Conservation (phyloP, 2,113 vertebrate genomes). For the Dicentrarchus labrax region DNA sequence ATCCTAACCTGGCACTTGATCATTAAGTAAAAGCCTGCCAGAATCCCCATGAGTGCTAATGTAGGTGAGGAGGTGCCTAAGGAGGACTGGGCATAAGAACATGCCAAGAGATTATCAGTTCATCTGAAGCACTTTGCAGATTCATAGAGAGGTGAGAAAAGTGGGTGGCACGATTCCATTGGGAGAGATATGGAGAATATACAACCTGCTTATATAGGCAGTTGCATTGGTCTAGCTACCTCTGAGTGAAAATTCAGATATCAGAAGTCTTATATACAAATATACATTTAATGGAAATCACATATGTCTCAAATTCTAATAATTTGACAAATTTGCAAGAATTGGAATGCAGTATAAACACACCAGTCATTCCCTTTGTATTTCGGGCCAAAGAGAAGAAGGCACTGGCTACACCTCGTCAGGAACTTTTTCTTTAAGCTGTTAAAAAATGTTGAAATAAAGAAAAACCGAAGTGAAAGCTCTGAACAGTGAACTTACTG, state of each 20-base stretch:
- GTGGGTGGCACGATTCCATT: slow-evolving; percentile 59
- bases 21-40: slow-evolving; percentile 61
- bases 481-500: slow-evolving; percentile 21
- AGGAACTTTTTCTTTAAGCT: slow-evolving; percentile 7
- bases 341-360: background rate
- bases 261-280: background rate
- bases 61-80: slow-evolving; percentile 58
- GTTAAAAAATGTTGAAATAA: slow-evolving; percentile 4
- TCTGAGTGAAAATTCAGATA: slow-evolving; percentile 12
- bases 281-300: slow-evolving; percentile 1
- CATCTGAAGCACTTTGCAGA: slow-evolving; percentile 62
- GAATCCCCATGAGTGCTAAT: slow-evolving; percentile 59
- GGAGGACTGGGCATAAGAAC: slow-evolving; percentile 51
- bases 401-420: background rate
- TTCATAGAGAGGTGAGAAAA: slow-evolving; percentile 69
- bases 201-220: slow-evolving; percentile 30
- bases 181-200: slow-evolving; percentile 26
- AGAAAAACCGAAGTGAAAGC: background rate
- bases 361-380: slow-evolving; percentile 4
- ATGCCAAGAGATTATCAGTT: slow-evolving; percentile 76
- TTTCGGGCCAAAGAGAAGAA: slow-evolving; percentile 22
- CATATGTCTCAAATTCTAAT: slow-evolving; percentile 14
- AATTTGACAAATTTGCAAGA: slow-evolving; percentile 9
- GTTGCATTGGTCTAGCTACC: slow-evolving; percentile 5
- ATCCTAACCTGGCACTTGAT: slow-evolving; percentile 56